A percentile compares a stretch with the other conserved stretches of the same genome.
Conservation (phyloP, 2,888 invertebrate genomes). For the Hyalella azteca region DNA sequence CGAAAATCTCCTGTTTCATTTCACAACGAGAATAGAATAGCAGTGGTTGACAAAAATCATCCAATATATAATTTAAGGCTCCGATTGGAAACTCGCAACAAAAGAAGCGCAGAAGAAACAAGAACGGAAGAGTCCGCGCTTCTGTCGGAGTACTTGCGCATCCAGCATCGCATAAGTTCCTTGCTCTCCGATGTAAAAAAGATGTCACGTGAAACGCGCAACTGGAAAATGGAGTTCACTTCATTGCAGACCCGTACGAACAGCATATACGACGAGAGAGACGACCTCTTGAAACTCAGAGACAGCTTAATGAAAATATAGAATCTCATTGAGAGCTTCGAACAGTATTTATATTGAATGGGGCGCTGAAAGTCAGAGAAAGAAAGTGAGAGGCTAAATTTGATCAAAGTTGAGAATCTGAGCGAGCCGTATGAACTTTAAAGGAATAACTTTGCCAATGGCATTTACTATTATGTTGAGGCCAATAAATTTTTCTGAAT, state of each 20-base stretch:
- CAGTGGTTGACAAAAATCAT: no score
- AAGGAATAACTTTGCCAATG: no score
- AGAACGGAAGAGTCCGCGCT: background rate
- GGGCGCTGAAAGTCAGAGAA: no score
- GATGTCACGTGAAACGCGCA: background rate
- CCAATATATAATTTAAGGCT: background rate
- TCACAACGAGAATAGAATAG: no score
- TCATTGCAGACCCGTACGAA: constrained; percentile 10
- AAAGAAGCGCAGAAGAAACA: background rate
- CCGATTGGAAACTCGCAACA: background rate
- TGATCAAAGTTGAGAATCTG: no score
- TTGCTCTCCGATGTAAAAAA: background rate
- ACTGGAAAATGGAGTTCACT: background rate
- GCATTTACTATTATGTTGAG: no score
- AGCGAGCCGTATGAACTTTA: no score
- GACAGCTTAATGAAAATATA: background rate
- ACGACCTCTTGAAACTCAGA: background rate
- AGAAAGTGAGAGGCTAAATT: no score
- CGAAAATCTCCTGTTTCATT: no score
- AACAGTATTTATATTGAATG: background rate
- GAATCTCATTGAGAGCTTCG: background rate
- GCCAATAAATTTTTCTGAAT: no score
- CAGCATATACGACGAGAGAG: background rate
- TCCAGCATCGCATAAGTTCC: background rate
- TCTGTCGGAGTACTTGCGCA: background rate